A percentile compares a stretch with the other conserved stretches of the same genome.
Evolutionary conservation across 2,113 vertebrate genomes (phyloP).

Genomic region (Hippocampus guttulatus): DNA sequence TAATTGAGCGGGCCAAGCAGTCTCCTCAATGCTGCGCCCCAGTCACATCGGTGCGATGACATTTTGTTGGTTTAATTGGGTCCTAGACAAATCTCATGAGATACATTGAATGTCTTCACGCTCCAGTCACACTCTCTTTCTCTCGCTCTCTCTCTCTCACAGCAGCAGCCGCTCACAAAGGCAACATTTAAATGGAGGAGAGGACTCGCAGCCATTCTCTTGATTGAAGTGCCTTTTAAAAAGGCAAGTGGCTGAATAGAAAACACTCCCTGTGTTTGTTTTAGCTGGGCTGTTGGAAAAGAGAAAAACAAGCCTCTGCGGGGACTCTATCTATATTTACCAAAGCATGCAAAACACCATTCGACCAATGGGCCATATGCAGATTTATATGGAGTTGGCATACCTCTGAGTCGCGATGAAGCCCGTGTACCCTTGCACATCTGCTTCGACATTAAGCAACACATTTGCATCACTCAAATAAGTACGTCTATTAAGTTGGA

Average conservation of each 20-base stretch:
- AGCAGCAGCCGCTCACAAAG: conserved; percentile 40
- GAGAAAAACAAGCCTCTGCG: conserved; percentile 14
- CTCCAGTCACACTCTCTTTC: not conserved
- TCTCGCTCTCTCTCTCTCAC: not conserved
- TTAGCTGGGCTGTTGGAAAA: conserved; percentile 29
- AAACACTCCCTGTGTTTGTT: conserved; percentile 34
- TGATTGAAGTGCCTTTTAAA: conserved; percentile 60
- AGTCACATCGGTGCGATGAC: not conserved
- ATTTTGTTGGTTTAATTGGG: conserved; percentile 6
- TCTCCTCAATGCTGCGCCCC: conserved; percentile 8
- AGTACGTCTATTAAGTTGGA: conserved; percentile 1
- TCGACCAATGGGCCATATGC: not conserved
- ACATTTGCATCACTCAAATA: conserved; percentile 2
- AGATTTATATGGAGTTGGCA: conserved; percentile 3
- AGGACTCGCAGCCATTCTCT: conserved; percentile 35
- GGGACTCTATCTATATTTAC: conserved; percentile 2
- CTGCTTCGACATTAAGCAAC: not conserved
- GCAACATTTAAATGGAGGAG: conserved; percentile 27
- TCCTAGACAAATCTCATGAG: conserved; percentile 16
- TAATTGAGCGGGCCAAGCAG: conserved; percentile 57
- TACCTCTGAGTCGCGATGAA: conserved; percentile 18
- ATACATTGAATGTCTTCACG: conserved; percentile 12
- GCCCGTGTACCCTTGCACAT: conserved; percentile 8
- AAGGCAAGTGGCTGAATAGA: conserved; percentile 45
- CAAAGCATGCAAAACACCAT: conserved; percentile 2